phyloP scores from a whole-genome alignment of 1,140 invertebrate species.

The Trachymyrmex cornetzi region DNA sequence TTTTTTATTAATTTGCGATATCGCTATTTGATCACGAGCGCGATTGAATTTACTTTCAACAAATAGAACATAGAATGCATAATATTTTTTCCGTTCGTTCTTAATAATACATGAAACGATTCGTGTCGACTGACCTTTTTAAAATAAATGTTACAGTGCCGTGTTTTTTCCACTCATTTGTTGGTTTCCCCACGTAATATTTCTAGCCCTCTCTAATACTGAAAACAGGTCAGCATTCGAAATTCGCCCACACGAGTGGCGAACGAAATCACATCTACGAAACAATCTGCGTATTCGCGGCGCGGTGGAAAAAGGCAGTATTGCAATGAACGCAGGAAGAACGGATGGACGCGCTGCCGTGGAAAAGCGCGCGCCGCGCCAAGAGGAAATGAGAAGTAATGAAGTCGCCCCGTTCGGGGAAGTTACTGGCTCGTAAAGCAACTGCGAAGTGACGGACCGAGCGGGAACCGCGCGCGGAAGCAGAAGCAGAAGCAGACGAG shows the following conservation, averaged over 20 bases:
- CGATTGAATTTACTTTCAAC: not conserved
- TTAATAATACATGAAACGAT: not conserved
- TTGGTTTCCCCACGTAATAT: not conserved
- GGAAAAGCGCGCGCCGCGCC: conserved; percentile 29
- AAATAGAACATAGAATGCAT: not conserved
- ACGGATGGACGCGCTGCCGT: conserved; percentile 25
- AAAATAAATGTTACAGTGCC: conserved; percentile 6
- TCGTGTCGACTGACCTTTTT: not conserved
- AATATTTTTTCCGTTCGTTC: not conserved
- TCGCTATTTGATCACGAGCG: not conserved
- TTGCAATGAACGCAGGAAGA: not conserved
- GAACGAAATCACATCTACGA: conserved; percentile 32
- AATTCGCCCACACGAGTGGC: not conserved
- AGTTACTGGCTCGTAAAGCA: conserved; percentile 64
- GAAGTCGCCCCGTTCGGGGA: conserved; percentile 54
- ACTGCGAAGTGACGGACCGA: conserved; percentile 61
- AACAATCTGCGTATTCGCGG: conserved; percentile 10
- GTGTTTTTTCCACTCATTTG: not conserved
- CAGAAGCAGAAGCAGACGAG: not conserved
- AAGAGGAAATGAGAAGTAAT: conserved; percentile 60
- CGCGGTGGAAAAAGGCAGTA: not conserved
- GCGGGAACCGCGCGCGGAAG: conserved; percentile 42
- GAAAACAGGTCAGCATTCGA: conserved; percentile 28
- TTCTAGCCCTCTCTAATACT: conserved; percentile 1
- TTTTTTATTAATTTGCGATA: not conserved